Base-by-base conservation (phyloP, 1,140 invertebrate species). In the Lepidotrigona ventralis region DNA sequence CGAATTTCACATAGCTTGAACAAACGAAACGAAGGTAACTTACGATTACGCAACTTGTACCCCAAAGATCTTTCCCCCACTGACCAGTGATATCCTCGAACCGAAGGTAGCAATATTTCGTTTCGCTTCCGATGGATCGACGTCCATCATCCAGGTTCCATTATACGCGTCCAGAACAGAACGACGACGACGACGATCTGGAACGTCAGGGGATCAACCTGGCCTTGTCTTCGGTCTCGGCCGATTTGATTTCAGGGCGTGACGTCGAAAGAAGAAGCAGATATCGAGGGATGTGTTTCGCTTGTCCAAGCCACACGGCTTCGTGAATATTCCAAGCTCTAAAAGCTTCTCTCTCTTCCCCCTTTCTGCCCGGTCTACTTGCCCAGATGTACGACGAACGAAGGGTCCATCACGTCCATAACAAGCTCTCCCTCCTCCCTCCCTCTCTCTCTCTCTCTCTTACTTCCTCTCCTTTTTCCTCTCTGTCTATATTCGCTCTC, bases 281-380 rank as follows among this genome's bases (percentile, higher is more conserved):
- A 86, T 81, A 86, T 79, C 84, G 81, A 58, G 80, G 85, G 92
- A 93, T 92, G 91, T 92, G 90, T 92, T 93, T 92, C 92, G 92
- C 92, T 92, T 93, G 93, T 94, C 93, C 93, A 91, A 93, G 91
- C 91, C 77, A 77, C 63, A 79, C 63, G 83, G 88, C 85, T 89
- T 93, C 91, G 90, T 92, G 92, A 93, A 93, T 93, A 93, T 93
- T 93, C 92, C 90, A 93, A 89, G 90, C 90, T 92, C 91, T 92
- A 92, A 92, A 93, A 93, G 92, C 91, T 91, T 89, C 82, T 91
- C 88, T 81, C 82, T 91, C 88, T 81, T 68, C 86, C 87, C 88
- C 86, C 88, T 90, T 90, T 86, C 86, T 63, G 54, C 83, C 73
- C 85, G 75, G n/a, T 69, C 90, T 79, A 84, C 70, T 86, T 83